Base-by-base conservation (phyloP, 2,113 vertebrate genomes). In the Syngnathus scovelli region DNA sequence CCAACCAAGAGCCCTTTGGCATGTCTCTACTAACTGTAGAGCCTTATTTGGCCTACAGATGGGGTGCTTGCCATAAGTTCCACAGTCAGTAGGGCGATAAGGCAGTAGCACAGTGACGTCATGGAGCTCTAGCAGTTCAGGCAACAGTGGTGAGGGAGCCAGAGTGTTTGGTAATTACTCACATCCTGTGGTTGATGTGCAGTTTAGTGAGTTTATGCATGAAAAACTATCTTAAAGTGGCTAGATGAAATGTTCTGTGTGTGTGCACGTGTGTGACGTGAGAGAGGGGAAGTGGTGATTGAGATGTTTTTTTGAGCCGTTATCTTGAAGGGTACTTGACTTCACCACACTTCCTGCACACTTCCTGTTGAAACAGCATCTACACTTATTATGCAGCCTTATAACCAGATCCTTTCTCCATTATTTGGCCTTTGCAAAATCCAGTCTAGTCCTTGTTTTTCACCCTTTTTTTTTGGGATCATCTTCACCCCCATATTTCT, bases 21-120 rank as follows among this genome's bases (percentile, higher is more conserved):
- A 4, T 18, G 0, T 62, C 15, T 23, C 41, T 4, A 9, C 41
- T 16, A 38, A 11, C 10, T 65, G 15, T 51, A 49, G 16, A 36
- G 33, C 48, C 41, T 27, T 18, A 27, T n/a, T 44, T 18, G 54
- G 1, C 54, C 9, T 16, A 33, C 38, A 67, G 66, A 77, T 82
- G 87, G 87, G 69, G 64, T 78, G 44, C 62, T 81, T 67, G 65
- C 7, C 56, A 5, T 56, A 69, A 36, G 3, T 79, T 86, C 82
- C 1, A 67, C 4, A 75, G 63, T 52, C 67, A n/a, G 36, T 48
- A 46, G 76, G 64, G 83, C 78, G 74, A 69, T 84, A 81, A 86
- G 82, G 69, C 79, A 88, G 80, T 78, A 69, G 77, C 72, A 83
- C 82, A 81, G 80, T 89, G 83, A 87, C 74, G 80, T 87, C 83